Conservation (phyloP, 2,797 vertebrate species). For the Mormyrus hasselquistii region DNA sequence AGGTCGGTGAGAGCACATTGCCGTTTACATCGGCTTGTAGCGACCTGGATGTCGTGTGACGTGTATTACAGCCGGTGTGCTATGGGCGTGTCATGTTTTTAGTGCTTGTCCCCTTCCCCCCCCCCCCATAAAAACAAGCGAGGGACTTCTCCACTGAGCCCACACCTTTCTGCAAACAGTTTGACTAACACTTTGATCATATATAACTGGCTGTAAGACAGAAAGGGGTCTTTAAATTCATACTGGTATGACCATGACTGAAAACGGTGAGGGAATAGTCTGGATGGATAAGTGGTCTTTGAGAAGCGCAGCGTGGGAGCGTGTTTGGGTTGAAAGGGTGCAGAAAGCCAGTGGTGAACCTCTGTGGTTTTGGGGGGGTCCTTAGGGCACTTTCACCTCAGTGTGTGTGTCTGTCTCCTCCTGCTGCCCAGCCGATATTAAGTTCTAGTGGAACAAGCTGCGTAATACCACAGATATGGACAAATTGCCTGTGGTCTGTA, state of each 20-base stretch:
- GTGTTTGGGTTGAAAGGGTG: not conserved
- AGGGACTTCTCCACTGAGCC: not conserved
- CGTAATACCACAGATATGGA: not conserved
- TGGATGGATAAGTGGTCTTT: not conserved
- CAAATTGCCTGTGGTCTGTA: not conserved
- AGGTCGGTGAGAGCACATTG: not conserved
- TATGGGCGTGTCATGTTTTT: not conserved
- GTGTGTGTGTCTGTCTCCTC: not conserved
- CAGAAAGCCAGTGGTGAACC: not conserved
- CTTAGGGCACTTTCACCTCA: not conserved
- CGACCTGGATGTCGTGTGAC: not conserved
- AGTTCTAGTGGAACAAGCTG: not conserved
- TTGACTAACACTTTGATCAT: not conserved
- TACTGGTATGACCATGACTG: not conserved
- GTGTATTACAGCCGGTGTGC: not conserved
- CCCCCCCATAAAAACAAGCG: not conserved
- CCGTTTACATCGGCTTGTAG: not conserved
- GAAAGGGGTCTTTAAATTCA: not conserved
- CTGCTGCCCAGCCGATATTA: not conserved
- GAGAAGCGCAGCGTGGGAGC: not conserved
- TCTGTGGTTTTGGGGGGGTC: not conserved
- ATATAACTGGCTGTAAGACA: not conserved
- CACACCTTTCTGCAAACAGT: not conserved
- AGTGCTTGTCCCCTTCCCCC: not conserved
- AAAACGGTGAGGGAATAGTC: not conserved